These are phyloP conservation scores for Ceratosolen fusciceps DNA, from an alignment of 1,140 invertebrate genomes.

Conservation along the genomic window DNA sequence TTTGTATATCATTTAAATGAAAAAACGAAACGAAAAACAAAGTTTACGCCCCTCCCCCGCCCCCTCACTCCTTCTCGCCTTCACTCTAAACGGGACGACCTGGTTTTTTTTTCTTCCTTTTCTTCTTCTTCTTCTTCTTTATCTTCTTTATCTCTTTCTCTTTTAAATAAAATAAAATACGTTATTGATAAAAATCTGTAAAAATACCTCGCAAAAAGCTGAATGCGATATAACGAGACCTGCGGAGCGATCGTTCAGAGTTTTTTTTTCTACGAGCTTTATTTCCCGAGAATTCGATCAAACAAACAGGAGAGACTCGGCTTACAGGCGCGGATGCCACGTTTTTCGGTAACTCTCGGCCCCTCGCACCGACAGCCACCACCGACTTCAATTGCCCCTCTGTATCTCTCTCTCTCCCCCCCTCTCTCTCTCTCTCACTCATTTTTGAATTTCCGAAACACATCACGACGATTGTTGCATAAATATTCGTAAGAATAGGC, in stretches of 20 bases:
- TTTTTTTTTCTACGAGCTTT: constrained; percentile 17
- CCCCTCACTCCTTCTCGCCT: too few species aligned
- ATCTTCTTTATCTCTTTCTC: not conserved
- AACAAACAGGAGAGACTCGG: constrained; percentile 5
- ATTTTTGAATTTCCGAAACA: not conserved
- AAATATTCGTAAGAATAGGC: constrained; percentile 3
- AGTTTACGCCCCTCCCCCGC: too few species aligned
- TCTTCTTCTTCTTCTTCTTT: too few species aligned
- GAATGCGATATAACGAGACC: not conserved
- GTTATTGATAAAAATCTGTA: not conserved
- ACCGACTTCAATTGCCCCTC: too few species aligned
- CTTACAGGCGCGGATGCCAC: not conserved
- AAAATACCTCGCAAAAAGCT: not conserved
- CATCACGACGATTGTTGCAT: not conserved
- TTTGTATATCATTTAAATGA: not conserved
- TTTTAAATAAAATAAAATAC: constrained; percentile 11
- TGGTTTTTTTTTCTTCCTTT: too few species aligned
- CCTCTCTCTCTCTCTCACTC: not conserved
- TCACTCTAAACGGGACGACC: too few species aligned
- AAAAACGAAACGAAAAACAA: too few species aligned
- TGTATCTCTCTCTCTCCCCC: not conserved
- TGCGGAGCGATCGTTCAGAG: not conserved
- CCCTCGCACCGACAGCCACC: constrained; percentile 1
- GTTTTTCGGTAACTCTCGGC: not conserved
- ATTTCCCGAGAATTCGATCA: constrained; percentile 36